Conservation (phyloP, 2,113 vertebrate species). For the Okapia johnstoni region DNA sequence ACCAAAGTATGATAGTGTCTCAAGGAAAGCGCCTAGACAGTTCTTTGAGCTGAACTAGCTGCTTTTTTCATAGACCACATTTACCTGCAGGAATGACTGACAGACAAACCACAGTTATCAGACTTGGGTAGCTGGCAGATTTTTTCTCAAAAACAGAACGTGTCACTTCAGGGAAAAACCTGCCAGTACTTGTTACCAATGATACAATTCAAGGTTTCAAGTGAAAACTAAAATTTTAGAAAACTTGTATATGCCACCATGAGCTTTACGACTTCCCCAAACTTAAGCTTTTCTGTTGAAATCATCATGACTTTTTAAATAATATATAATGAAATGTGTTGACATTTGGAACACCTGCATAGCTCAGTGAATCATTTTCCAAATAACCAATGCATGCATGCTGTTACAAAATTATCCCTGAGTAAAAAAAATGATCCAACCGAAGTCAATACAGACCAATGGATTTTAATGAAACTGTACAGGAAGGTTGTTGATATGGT, state of each 20-base stretch:
- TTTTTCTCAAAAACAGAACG: not conserved
- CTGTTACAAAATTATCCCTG: not conserved
- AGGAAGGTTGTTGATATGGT: not conserved
- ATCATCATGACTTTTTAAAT: not conserved
- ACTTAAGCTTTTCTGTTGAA: constrained; percentile 11
- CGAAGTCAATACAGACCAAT: not conserved
- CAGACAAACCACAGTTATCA: not conserved
- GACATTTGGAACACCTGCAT: not conserved
- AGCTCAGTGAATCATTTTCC: constrained; percentile 8
- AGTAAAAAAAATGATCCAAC: not conserved
- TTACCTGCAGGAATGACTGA: not conserved
- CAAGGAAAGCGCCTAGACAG: not conserved
- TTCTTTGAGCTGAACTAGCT: not conserved
- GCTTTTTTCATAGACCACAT: not conserved
- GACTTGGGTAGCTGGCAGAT: not conserved
- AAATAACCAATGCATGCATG: not conserved
- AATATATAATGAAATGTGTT: not conserved
- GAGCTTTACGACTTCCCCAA: not conserved
- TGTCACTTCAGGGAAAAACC: not conserved
- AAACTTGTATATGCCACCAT: not conserved
- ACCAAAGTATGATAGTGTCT: not conserved
- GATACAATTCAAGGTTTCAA: not conserved
- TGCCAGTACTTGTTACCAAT: not conserved
- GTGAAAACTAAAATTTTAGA: constrained; percentile 21
- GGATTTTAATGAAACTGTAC: not conserved